Evolutionary conservation across 2,113 vertebrate genomes (phyloP), one percentile per base, ranked within the genome.

Genomic region (Otis tarda): DNA sequence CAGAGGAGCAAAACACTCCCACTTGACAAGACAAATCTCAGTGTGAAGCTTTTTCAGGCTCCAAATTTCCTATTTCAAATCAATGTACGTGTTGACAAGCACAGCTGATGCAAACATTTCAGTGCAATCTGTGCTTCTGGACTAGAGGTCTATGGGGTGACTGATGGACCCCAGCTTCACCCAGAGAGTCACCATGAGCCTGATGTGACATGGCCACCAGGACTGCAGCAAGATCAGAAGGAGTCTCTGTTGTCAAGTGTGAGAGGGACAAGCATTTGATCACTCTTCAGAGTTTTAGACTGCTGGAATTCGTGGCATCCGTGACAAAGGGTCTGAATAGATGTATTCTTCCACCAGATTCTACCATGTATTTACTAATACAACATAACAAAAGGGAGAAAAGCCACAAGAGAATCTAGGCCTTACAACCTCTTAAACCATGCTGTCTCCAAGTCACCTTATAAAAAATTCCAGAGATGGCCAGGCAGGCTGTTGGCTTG

Each of bases 1-100:
- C 28, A 73, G 24, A 94, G 33, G 19, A 87, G 63, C 59, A 88
- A 76, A 94, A 73, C 19, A 55, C 23, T 71, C 47, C 60, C 41
- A 60, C 33, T 85, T 90, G 71, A 31, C 67, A 76, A 47, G 53
- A 88, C 19, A 65, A 88, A 95, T 57, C 63, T 80, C 74, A 84
- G 12, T 50, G 90, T 60, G 68, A 92, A 88, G 79, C 13, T 96
- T 61, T 85, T 57, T 52, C 68, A 90, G 50, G 63, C 55, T 70
- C 50, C 37, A 47, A 77, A 93, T 69, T 92, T 88, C 76, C 70
- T 89, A 33, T 91, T 93, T 77, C 55, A 65, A 76, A 90, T 68
- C 37, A 56, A 49, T 28, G 52, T 78, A 49, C 5, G 56, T 28
- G 30, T 24, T 76, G 78, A 60, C 20, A 85, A 53, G 9, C 63